A percentile compares a stretch with the other conserved stretches of the same genome.
Evolutionary conservation across 2,888 invertebrate species (phyloP).

Genomic region (Troides aeacus): DNA sequence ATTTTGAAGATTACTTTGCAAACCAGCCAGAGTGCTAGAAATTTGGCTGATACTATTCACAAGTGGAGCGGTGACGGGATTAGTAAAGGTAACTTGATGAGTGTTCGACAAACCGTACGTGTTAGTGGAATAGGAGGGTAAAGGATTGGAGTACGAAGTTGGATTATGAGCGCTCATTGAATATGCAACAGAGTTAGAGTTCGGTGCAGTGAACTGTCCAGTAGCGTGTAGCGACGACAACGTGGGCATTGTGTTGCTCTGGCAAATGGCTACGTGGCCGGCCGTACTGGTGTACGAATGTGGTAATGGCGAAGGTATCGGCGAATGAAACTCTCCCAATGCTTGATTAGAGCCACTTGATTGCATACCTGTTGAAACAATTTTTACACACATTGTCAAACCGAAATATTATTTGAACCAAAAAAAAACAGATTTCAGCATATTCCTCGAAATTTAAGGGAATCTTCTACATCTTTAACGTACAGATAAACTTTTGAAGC

Average conservation of each 20-base stretch:
- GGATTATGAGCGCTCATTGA: slow-evolving; percentile 77
- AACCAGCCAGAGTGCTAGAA: slow-evolving; percentile 70
- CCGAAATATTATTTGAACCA: not conserved
- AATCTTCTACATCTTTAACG: not conserved
- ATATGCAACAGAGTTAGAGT: slow-evolving; percentile 73
- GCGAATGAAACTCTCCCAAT: slow-evolving; percentile 83
- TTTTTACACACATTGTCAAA: slow-evolving; percentile 22
- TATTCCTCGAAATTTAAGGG: too few relatives aligned
- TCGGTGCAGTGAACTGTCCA: slow-evolving; percentile 70
- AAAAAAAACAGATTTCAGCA: too few relatives aligned
- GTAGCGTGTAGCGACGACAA: slow-evolving; percentile 75
- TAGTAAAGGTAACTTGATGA: slow-evolving; percentile 77
- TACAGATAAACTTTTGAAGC: not conserved
- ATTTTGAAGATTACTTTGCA: slow-evolving; percentile 73
- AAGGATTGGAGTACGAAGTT: slow-evolving; percentile 75
- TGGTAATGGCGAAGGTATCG: slow-evolving; percentile 80
- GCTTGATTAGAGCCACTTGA: slow-evolving; percentile 86
- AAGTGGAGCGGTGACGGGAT: slow-evolving; percentile 73
- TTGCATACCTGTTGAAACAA: slow-evolving; percentile 74
- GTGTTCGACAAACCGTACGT: slow-evolving; percentile 71
- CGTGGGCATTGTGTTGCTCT: slow-evolving; percentile 84
- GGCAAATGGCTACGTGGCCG: slow-evolving; percentile 74
- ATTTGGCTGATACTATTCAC: slow-evolving; percentile 76
- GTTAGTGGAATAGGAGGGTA: slow-evolving; percentile 71
- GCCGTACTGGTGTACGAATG: slow-evolving; percentile 75